Percentiles rank a stretch among this genome's conserved stretches.
These are phyloP conservation scores for Hippocampus comes DNA, from an alignment of 2,113 vertebrate genomes.

Conservation along the genomic window DNA sequence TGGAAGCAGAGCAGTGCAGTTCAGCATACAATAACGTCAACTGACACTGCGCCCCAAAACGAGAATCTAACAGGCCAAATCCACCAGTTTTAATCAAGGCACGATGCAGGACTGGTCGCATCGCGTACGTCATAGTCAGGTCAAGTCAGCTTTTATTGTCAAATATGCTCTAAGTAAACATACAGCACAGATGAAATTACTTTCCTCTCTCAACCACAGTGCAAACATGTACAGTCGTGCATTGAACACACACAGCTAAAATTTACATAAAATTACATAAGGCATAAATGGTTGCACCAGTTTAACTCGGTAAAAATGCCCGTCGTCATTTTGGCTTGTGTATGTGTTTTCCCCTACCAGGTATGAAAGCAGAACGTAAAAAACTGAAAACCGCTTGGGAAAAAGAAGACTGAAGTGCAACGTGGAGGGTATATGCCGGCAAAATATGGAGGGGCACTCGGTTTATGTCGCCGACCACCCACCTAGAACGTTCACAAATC, in stretches of 20 bases:
- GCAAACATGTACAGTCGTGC: no score
- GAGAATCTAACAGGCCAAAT: not conserved
- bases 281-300: no score
- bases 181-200: no score
- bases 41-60: not conserved
- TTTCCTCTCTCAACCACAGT: no score
- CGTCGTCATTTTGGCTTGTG: rapidly evolving
- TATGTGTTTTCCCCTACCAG: constrained; percentile 17
- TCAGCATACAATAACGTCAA: not conserved
- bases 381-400: not conserved
- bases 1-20: not conserved
- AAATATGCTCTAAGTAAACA: no score
- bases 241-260: no score
- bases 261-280: no score
- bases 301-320: not conserved
- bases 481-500: rapidly evolving
- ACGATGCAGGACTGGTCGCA: not conserved
- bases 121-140: not conserved
- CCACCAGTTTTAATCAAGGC: not conserved
- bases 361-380: not conserved
- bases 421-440: constrained; percentile 37
- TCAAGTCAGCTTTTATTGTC: no score
- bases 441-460: constrained; percentile 27
- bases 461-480: constrained; percentile 28
- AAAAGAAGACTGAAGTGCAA: not conserved